Evolutionary conservation across 2,888 invertebrate species (phyloP).

Genomic region (Laspeyria flexula): DNA sequence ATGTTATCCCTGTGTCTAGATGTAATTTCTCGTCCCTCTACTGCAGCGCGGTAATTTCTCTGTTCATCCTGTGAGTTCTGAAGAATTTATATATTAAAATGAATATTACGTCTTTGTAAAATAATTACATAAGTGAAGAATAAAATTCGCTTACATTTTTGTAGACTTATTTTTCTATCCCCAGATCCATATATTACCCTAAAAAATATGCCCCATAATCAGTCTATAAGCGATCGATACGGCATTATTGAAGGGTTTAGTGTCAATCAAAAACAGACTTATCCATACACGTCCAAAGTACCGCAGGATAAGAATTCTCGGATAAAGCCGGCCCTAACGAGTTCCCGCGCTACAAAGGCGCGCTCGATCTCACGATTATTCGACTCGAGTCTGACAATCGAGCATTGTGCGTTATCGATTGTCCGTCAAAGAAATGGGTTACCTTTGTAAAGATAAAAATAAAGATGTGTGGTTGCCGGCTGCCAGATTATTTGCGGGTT

Average conservation of each 20-base stretch:
- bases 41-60: too few species aligned
- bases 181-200: constrained; percentile 3
- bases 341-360: constrained; percentile 57
- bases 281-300: constrained; percentile 58
- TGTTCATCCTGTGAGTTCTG: too few species aligned
- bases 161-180: constrained; percentile 1
- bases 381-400: constrained; percentile 60
- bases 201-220: constrained; percentile 36
- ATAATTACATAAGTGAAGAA: too few species aligned
- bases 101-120: too few species aligned
- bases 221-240: constrained; percentile 44
- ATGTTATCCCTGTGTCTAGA: too few species aligned
- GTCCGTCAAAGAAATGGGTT: constrained; percentile 46
- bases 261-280: constrained; percentile 71
- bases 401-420: constrained; percentile 61
- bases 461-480: constrained; percentile 16
- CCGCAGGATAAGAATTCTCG: constrained; percentile 53
- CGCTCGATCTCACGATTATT: constrained; percentile 60
- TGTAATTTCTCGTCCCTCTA: too few species aligned
- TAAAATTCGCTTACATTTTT: too few species aligned
- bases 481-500: constrained; percentile 1
- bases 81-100: too few species aligned
- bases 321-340: constrained; percentile 61
- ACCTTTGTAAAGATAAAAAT: constrained; percentile 41
- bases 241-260: constrained; percentile 64